Evolutionary conservation across 2,888 invertebrate species (phyloP).

Genomic region (Xestia xanthographa): DNA sequence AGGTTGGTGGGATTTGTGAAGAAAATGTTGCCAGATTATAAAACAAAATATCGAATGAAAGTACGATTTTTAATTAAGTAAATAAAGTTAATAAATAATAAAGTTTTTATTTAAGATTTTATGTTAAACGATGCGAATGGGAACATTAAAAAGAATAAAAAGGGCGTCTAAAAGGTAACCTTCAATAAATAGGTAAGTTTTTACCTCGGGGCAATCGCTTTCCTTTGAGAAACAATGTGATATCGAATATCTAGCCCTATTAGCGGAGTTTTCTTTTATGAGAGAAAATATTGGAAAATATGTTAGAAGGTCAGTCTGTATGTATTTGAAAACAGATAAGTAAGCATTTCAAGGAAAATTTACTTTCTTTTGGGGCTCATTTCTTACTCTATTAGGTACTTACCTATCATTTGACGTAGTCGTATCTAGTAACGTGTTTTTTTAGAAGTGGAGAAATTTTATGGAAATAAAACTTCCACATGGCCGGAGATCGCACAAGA

Average conservation of each 20-base stretch:
- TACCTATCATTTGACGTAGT: not conserved
- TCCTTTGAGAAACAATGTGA: slow-evolving; percentile 32
- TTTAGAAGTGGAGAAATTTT: not conserved
- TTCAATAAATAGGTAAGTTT: slow-evolving; percentile 10
- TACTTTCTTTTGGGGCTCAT: not conserved
- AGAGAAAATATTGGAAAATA: slow-evolving; percentile 12
- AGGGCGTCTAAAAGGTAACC: not conserved
- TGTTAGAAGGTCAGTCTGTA: not conserved
- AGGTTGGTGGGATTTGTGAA: too few species aligned
- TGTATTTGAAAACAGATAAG: not conserved
- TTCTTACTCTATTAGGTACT: not conserved
- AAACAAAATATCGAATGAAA: not conserved
- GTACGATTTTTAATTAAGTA: not conserved
- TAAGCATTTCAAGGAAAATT: not conserved
- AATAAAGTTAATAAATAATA: too few species aligned
- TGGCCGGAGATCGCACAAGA: too few species aligned
- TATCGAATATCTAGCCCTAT: slow-evolving; percentile 29
- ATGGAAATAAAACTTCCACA: too few species aligned
- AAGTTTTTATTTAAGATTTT: slow-evolving; percentile 9
- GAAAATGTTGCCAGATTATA: not conserved
- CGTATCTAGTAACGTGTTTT: not conserved
- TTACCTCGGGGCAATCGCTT: slow-evolving; percentile 20
- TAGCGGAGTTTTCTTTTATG: slow-evolving; percentile 15
- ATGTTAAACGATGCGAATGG: not conserved
- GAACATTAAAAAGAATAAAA: slow-evolving; percentile 28